Evolutionary conservation across 2,797 vertebrate species (phyloP), one percentile per base, ranked within the genome.

Genomic region (Bovichtus variegatus): DNA sequence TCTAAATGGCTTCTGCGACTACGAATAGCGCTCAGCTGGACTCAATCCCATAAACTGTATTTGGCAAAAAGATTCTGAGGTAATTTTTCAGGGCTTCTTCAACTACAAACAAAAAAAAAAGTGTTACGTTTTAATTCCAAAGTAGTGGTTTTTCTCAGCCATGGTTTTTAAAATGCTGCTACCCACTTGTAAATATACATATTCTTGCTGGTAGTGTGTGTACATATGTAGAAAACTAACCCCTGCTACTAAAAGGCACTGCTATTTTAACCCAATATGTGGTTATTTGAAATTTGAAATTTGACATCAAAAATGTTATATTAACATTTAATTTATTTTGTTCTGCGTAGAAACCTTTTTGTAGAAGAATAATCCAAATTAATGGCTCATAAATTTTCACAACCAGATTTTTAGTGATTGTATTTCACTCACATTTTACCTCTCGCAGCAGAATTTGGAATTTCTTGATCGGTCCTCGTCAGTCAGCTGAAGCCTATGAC

Each of bases 301-400:
- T 79, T 74, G 83, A 82, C 88, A 88, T 86, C 58, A 82, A 87
- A 92, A 93, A 94, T 94, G 91, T 94, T 95, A 94, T 93, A 94
- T 94, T 95, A 93, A 94, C 92, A 94, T 94, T 93, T 90, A 3
- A 70, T 85, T 91, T 90, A 64, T 78, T 80, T 89, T 69, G 69
- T 82, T 89, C 49, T 76, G 50, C 84, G 66, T 91, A 77, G 81
- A 88, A 87, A 85, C 29, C 36, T 83, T 90, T 90, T 90, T 89
- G 70, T 91, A 90, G 76, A 78, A 49, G 66, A 85, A 73, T 74
- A 78, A 81, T 81, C 68, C 60, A 85, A 82, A 85, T 88, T 83
- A 81, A 31, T 86, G 83, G 74, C 55, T 75, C 36, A 49, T 84
- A 34, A 53, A 79, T 63, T 71, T 89, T 82, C 38, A 64, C 58